phyloP scores from a whole-genome alignment of 2,888 invertebrate genomes.

The Eurois occulta region DNA sequence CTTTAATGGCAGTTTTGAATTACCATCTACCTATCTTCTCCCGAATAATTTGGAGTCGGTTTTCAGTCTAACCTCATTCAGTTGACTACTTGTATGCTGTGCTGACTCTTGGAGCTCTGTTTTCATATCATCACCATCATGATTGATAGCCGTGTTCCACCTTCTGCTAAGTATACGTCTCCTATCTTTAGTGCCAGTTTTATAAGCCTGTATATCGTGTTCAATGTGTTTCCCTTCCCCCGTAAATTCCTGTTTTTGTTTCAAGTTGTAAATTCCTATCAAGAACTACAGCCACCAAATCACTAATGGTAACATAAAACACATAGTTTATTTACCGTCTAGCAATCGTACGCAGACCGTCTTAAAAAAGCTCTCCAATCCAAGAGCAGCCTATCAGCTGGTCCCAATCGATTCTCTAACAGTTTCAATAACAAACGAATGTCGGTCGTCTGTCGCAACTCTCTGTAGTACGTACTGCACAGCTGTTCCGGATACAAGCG shows the following conservation, averaged over 20 bases:
- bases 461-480: slow-evolving; percentile 16
- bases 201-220: neutral
- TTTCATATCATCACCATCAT: neutral
- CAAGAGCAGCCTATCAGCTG: slow-evolving; percentile 43
- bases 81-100: neutral
- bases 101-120: neutral
- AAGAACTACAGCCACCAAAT: neutral
- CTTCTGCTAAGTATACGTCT: neutral
- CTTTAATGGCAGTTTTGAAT: neutral
- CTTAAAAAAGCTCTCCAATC: slow-evolving; percentile 31
- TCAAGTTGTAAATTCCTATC: neutral
- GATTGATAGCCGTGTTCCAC: neutral
- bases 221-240: neutral
- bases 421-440: slow-evolving; percentile 56
- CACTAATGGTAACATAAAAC: neutral
- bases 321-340: neutral
- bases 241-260: neutral
- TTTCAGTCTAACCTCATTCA: neutral
- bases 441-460: slow-evolving; percentile 58
- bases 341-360: neutral
- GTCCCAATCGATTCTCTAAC: slow-evolving; percentile 50
- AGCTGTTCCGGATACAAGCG: slow-evolving; percentile 56
- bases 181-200: neutral
- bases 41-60: neutral
- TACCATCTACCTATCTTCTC: neutral